Percentiles rank a stretch among this genome's conserved stretches.
These are phyloP conservation scores for Caloenas nicobarica DNA, from an alignment of 2,113 vertebrate species.

Conservation along the genomic window DNA sequence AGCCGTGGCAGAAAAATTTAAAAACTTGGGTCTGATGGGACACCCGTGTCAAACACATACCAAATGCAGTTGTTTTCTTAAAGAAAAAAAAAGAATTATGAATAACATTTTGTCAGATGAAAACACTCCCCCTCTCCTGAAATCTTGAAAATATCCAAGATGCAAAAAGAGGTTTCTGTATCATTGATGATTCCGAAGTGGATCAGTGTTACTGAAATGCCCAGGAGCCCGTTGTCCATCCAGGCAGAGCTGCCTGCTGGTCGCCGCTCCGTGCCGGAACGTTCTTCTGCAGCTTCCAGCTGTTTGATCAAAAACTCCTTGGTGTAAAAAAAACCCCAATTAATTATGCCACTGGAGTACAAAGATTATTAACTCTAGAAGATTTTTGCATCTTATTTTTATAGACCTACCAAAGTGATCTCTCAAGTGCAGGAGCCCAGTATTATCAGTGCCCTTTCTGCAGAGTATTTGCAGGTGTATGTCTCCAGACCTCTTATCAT, in stretches of 20 bases:
- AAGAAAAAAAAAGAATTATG: not conserved
- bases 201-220: no score
- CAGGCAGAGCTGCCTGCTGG: no score
- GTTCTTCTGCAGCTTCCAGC: conserved; percentile 3
- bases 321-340: not conserved
- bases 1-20: not conserved
- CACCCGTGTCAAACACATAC: not conserved
- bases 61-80: not conserved
- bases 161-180: no score
- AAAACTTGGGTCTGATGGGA: not conserved
- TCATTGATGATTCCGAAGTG: no score
- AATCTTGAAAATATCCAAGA: conserved; percentile 23
- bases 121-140: not conserved
- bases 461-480: not conserved
- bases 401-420: not conserved
- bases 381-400: not conserved
- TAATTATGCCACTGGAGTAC: conserved; percentile 2
- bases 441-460: not conserved
- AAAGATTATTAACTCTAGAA: not conserved
- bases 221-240: no score
- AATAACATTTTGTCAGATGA: not conserved
- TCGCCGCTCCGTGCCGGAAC: not conserved
- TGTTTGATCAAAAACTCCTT: conserved; percentile 16
- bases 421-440: not conserved
- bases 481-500: not conserved